These are phyloP conservation scores for Phoxinus dragarum DNA, from an alignment of 2,797 vertebrate species.

Conservation along the genomic window DNA sequence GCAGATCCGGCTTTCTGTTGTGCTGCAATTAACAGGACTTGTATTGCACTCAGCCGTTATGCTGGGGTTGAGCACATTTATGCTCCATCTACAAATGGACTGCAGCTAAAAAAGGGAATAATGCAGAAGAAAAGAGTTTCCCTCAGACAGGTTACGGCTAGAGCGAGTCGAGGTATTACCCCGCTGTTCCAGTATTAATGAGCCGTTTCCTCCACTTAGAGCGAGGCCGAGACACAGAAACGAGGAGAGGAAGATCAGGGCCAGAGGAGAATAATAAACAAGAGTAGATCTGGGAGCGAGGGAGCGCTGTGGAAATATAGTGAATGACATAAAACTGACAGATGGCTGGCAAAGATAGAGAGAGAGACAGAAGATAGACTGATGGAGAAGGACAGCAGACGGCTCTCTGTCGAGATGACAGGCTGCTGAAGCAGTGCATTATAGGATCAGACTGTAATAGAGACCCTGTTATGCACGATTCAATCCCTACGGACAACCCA, in stretches of 20 bases:
- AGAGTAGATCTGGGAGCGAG: background rate
- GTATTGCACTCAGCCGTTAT: slow-evolving; percentile 74
- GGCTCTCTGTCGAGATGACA: slow-evolving; percentile 11
- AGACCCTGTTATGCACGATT: background rate
- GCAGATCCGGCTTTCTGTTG: slow-evolving; percentile 52
- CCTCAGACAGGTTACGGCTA: slow-evolving; percentile 32
- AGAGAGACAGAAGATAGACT: slow-evolving; percentile 44
- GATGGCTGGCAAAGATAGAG: slow-evolving; percentile 40
- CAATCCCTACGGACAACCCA: background rate
- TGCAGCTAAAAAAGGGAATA: slow-evolving; percentile 58
- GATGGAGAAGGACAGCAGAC: slow-evolving; percentile 26
- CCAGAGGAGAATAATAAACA: slow-evolving; percentile 14
- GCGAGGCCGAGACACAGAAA: background rate
- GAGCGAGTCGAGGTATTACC: slow-evolving; percentile 57
- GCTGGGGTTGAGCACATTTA: slow-evolving; percentile 66
- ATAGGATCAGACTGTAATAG: slow-evolving; percentile 21
- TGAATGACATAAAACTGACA: slow-evolving; percentile 49
- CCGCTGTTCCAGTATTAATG: slow-evolving; percentile 58
- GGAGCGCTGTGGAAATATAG: slow-evolving; percentile 36
- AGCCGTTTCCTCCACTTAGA: slow-evolving; percentile 52
- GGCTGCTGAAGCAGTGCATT: slow-evolving; percentile 19
- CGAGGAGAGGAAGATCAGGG: slow-evolving; percentile 18
- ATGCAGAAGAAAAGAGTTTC: slow-evolving; percentile 25
- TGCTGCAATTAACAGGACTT: slow-evolving; percentile 77
- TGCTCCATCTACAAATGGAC: slow-evolving; percentile 67